Base-by-base conservation (phyloP, 2,888 invertebrate species). In the Melikaiella ostensackeni region DNA sequence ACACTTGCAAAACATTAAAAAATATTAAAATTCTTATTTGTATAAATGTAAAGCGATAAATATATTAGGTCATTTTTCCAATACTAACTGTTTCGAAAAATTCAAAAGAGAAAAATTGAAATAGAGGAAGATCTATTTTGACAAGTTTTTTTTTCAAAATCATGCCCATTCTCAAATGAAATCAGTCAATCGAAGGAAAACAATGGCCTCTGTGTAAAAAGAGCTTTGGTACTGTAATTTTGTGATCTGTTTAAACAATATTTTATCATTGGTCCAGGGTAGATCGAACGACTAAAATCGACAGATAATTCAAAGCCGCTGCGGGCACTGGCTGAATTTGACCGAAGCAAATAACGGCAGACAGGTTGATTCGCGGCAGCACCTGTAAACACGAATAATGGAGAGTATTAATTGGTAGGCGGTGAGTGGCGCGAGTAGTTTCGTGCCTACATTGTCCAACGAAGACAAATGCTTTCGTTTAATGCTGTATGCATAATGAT, bases 351-450 rank as follows among this genome's bases (percentile, higher is more conserved):
- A 88, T 86, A 88, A 85, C 84, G 83, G 84, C 66, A 77, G 78
- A 70, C 83, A 80, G 86, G 87, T 88, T 88, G 88, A 88, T 88
- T 87, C 88, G 85, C 86, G 86, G 82, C 81, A 84, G 84, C 85
- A 85, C 86, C 86, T 88, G 88, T 88, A 88, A 88, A 88, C 88
- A 88, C 85, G 87, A 88, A 88, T 88, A 88, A 88, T 88, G 86
- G 88, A 86, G 87, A 87, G 85, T 86, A 86, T 86, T 86, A 87
- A 88, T 88, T 88, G 88, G 88, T 85, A 88, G 82, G 81, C 82
- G 79, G 70, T 70, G 70, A 70, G 50, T 70, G 70, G 70, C 70
- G 70, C 70, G 70, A 70, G 70, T 70, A 50, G 70, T 70, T 70
- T 70, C 70, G 70, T 70, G 19, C 70, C 70, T 70, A 70, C 50